phyloP scores from a whole-genome alignment of 2,797 vertebrate species.

The Rousettus madagascariensis region DNA sequence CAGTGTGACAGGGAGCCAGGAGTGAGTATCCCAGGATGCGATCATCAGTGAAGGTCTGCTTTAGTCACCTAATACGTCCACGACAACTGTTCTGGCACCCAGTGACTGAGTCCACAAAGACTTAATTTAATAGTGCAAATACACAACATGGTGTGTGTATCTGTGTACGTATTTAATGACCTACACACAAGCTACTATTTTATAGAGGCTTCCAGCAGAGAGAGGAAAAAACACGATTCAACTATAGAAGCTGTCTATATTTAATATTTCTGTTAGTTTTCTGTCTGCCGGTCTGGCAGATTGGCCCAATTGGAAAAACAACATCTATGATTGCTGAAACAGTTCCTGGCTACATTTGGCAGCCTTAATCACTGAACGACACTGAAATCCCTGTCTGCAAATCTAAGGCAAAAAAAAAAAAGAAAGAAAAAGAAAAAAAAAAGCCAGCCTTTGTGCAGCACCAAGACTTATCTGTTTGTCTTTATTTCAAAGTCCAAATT shows the following conservation, averaged over 20 bases:
- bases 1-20: background rate
- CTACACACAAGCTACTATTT: conserved; percentile 67
- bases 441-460: conserved; percentile 71
- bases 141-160: conserved; percentile 58
- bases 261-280: conserved; percentile 78
- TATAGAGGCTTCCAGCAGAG: conserved; percentile 61
- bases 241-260: conserved; percentile 73
- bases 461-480: conserved; percentile 76
- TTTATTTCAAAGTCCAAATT: conserved; percentile 72
- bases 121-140: conserved; percentile 75
- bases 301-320: conserved; percentile 78
- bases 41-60: conserved; percentile 55
- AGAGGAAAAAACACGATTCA: conserved; percentile 68
- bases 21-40: conserved; percentile 32
- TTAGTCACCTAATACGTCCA: conserved; percentile 64
- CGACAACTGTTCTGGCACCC: conserved; percentile 75
- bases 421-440: conserved; percentile 42
- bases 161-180: conserved; percentile 69
- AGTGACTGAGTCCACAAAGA: conserved; percentile 59
- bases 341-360: conserved; percentile 70
- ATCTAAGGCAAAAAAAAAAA: conserved; percentile 60
- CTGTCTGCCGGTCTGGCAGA: conserved; percentile 77
- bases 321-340: conserved; percentile 68
- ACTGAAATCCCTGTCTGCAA: conserved; percentile 70
- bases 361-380: conserved; percentile 66